Conservation (phyloP, 1,140 invertebrate genomes). For the Holcopasites calliopsidis region DNA sequence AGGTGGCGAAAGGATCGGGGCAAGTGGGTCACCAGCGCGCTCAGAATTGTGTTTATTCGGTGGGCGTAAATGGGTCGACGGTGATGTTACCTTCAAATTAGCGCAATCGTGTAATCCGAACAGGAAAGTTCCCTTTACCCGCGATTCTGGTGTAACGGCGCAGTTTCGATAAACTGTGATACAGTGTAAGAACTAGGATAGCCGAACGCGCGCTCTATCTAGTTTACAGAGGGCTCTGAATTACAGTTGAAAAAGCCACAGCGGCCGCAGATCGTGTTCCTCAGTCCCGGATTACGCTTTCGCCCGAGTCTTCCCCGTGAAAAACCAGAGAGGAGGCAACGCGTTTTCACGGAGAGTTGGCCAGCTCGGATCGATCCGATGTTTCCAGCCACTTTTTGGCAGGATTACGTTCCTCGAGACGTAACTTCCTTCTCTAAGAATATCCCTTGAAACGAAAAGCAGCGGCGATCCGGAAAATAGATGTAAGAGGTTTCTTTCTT, state of each 20-base stretch:
- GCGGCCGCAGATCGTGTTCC: neutral
- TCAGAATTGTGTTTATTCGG: constrained; percentile 42
- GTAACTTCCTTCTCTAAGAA: neutral
- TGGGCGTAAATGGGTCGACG: constrained; percentile 51
- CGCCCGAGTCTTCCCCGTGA: neutral
- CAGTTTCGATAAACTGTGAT: neutral
- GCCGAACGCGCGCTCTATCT: neutral
- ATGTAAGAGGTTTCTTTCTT: too few species aligned
- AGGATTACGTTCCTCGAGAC: constrained; percentile 40
- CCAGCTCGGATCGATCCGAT: constrained; percentile 22
- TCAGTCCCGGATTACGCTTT: neutral
- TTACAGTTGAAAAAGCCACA: neutral
- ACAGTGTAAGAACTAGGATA: too few species aligned
- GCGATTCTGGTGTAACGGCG: neutral
- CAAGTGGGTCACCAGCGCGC: constrained; percentile 48
- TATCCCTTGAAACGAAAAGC: constrained; percentile 2
- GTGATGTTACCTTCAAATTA: constrained; percentile 35
- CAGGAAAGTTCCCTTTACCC: constrained; percentile 22
- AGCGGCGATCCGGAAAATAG: constrained; percentile 26
- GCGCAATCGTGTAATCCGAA: constrained; percentile 23
- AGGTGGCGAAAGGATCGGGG: constrained; percentile 55
- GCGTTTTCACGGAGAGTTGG: neutral
- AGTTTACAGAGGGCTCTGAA: constrained; percentile 18
- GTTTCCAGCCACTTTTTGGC: constrained; percentile 18
- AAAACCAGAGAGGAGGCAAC: neutral